Conservation (phyloP, 2,797 vertebrate species). For the Mus spretus region DNA sequence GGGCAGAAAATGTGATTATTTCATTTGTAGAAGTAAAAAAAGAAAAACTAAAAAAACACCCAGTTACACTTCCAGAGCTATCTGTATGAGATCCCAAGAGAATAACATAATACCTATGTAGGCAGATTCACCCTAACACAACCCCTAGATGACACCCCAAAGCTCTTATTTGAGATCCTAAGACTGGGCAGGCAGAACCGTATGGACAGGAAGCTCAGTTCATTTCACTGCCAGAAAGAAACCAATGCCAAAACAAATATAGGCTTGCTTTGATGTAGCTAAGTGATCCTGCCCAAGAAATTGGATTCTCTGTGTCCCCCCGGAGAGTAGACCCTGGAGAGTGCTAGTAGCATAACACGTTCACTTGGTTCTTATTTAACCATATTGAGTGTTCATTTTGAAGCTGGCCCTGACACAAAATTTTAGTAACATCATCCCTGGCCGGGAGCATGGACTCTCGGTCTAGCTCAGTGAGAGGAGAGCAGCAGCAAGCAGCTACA, state of each 20-base stretch:
- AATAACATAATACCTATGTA: not conserved
- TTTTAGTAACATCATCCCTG: not conserved
- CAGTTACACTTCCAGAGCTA: not conserved
- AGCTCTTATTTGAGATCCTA: not conserved
- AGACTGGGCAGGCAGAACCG: slow-evolving; percentile 4
- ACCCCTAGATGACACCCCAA: not conserved
- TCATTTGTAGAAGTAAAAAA: not conserved
- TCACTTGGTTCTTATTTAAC: not conserved
- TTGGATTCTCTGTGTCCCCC: not conserved
- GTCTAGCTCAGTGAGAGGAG: not conserved
- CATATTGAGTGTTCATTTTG: not conserved
- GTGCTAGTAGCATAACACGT: not conserved
- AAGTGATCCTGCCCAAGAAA: not conserved
- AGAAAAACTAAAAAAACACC: not conserved
- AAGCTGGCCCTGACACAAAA: not conserved
- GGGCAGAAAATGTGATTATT: not conserved
- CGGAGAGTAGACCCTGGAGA: not conserved
- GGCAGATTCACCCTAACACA: not conserved
- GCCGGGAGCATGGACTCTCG: not conserved
- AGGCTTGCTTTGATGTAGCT: not conserved
- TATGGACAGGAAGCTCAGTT: not conserved
- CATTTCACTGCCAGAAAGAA: not conserved
- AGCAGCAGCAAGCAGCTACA: not conserved
- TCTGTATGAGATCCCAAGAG: not conserved
- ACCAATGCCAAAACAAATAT: not conserved